Percentiles rank a stretch among this genome's conserved stretches.
Conservation (phyloP, 2,888 invertebrate species). For the Scrobipalpa atriplicella region DNA sequence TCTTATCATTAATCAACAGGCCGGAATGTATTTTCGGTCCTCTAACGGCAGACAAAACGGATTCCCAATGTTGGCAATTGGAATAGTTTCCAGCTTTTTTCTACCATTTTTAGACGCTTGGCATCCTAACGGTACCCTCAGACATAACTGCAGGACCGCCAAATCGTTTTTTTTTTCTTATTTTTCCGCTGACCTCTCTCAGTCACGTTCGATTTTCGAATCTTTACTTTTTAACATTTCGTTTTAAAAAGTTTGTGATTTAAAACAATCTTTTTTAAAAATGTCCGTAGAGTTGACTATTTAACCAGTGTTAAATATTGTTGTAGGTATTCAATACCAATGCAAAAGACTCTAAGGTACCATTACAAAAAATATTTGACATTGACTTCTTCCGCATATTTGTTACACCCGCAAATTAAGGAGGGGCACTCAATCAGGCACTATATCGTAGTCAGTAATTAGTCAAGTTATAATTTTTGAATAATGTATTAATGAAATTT, state of each 20-base stretch:
- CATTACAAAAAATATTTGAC: constrained; percentile 26
- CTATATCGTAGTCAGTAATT: constrained; percentile 8
- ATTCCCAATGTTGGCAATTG: constrained; percentile 81
- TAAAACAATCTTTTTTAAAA: background rate
- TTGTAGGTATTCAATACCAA: background rate
- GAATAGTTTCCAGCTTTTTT: constrained; percentile 77
- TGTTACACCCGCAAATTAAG: background rate
- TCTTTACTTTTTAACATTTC: constrained; percentile 46
- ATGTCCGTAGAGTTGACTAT: background rate
- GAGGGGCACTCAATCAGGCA: constrained; percentile 5
- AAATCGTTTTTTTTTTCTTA: constrained; percentile 66
- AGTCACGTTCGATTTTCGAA: constrained; percentile 64
- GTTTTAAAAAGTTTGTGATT: constrained; percentile 27
- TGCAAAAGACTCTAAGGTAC: constrained; percentile 24
- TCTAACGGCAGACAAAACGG: constrained; percentile 75
- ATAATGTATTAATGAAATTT: constrained; percentile 37
- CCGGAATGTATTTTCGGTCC: constrained; percentile 35
- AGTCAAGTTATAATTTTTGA: constrained; percentile 6
- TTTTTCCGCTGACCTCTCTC: constrained; percentile 73
- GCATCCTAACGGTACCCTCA: constrained; percentile 80
- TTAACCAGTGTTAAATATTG: background rate
- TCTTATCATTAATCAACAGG: constrained; percentile 25
- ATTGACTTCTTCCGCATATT: constrained; percentile 32
- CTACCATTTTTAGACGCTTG: constrained; percentile 66
- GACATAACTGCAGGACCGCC: constrained; percentile 76